Conservation (phyloP, 1,140 invertebrate species). For the Ostrea denselamellosa region DNA sequence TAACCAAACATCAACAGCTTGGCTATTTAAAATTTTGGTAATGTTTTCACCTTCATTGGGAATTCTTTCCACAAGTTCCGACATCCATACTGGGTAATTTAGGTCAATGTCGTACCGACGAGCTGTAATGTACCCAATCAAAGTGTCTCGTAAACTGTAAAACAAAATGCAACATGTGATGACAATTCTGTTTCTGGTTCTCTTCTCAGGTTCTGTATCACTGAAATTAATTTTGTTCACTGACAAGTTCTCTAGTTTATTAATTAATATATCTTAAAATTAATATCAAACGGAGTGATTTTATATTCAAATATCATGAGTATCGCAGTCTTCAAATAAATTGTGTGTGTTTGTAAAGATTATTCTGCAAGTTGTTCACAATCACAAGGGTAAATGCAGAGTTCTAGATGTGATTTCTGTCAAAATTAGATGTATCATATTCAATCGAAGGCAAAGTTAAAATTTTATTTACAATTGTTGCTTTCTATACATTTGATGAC, state of each 20-base stretch:
- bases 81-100: conserved; percentile 45
- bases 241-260: too few relatives aligned
- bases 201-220: too few relatives aligned
- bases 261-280: too few relatives aligned
- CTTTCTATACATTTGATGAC: too few relatives aligned
- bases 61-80: conserved; percentile 14
- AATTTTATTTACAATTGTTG: too few relatives aligned
- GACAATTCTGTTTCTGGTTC: too few relatives aligned
- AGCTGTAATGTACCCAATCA: conserved; percentile 36
- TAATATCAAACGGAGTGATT: too few relatives aligned
- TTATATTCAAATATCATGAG: not conserved
- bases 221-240: too few relatives aligned
- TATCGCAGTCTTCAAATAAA: not conserved
- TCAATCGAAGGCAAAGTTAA: too few relatives aligned
- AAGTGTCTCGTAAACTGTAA: not conserved
- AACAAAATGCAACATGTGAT: not conserved
- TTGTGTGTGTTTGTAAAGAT: not conserved
- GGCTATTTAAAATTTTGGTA: not conserved
- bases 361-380: too few relatives aligned
- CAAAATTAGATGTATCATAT: too few relatives aligned
- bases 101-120: conserved; percentile 40
- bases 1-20: conserved; percentile 34
- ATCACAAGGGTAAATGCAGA: not conserved
- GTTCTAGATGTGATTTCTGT: too few relatives aligned
- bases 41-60: conserved; percentile 13